phyloP scores from a whole-genome alignment of 2,797 vertebrate species.

The Hafferia zeledoni region DNA sequence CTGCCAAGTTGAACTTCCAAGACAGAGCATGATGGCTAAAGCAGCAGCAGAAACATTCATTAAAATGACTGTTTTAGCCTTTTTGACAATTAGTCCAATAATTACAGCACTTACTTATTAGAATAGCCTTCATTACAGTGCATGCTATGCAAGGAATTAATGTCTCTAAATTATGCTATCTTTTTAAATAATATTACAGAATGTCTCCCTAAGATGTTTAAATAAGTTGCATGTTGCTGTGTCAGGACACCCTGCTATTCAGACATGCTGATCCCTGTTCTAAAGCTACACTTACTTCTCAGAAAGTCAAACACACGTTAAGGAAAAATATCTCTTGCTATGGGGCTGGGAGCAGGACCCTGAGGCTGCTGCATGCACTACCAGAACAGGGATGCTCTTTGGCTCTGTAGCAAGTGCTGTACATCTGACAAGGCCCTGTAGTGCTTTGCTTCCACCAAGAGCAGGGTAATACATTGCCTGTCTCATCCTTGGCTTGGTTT shows the following conservation, averaged over 20 bases:
- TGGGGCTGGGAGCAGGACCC: neutral
- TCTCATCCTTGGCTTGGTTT: neutral
- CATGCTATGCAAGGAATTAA: constrained; percentile 29
- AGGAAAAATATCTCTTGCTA: neutral
- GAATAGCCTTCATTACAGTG: constrained; percentile 44
- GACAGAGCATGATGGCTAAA: neutral
- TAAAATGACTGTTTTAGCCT: constrained; percentile 2
- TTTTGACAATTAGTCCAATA: constrained; percentile 8
- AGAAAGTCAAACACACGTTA: neutral
- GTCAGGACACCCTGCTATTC: neutral
- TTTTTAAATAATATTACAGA: neutral
- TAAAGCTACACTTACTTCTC: neutral
- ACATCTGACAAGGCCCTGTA: fast-evolving
- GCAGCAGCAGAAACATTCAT: neutral
- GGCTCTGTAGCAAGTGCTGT: neutral
- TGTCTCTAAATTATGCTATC: neutral
- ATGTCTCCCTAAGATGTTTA: neutral
- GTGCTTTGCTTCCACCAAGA: neutral
- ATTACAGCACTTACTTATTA: constrained; percentile 49
- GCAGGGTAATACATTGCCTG: neutral
- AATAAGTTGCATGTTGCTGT: neutral
- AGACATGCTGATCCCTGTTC: neutral
- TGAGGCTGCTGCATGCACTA: fast-evolving
- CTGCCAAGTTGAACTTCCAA: neutral
- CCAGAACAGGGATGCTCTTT: neutral